Evolutionary conservation across 2,797 vertebrate species (phyloP).

Genomic region (Protonibea diacanthus): DNA sequence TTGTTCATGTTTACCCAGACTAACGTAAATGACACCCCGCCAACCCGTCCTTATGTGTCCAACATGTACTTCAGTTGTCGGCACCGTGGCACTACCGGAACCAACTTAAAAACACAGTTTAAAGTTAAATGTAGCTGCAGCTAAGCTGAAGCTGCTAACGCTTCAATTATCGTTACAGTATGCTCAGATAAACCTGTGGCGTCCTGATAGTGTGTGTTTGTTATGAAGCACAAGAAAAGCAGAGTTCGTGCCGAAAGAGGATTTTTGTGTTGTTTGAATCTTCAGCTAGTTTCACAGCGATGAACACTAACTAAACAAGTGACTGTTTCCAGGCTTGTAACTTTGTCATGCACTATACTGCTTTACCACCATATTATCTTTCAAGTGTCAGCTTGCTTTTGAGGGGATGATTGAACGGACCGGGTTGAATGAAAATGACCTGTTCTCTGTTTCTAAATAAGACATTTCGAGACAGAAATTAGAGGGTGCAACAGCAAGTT

Average conservation of each 20-base stretch:
- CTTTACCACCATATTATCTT: not conserved
- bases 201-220: not conserved
- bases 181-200: not conserved
- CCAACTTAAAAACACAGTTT: not conserved
- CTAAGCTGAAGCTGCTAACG: constrained; percentile 28
- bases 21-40: not conserved
- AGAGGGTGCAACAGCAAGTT: not conserved
- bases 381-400: constrained; percentile 1
- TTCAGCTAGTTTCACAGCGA: not conserved
- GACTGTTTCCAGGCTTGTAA: not conserved
- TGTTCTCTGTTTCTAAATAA: constrained; percentile 13
- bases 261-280: not conserved
- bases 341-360: constrained; percentile 4
- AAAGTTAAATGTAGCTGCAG: constrained; percentile 33
- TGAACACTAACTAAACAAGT: not conserved
- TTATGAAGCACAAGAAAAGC: not conserved
- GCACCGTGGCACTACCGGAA: not conserved
- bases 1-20: not conserved
- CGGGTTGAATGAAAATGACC: not conserved
- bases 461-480: not conserved
- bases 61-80: not conserved
- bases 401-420: constrained; percentile 1
- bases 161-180: not conserved
- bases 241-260: not conserved
- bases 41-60: not conserved